phyloP scores from a whole-genome alignment of 2,113 vertebrate genomes.

The Pteruthius melanotis region DNA sequence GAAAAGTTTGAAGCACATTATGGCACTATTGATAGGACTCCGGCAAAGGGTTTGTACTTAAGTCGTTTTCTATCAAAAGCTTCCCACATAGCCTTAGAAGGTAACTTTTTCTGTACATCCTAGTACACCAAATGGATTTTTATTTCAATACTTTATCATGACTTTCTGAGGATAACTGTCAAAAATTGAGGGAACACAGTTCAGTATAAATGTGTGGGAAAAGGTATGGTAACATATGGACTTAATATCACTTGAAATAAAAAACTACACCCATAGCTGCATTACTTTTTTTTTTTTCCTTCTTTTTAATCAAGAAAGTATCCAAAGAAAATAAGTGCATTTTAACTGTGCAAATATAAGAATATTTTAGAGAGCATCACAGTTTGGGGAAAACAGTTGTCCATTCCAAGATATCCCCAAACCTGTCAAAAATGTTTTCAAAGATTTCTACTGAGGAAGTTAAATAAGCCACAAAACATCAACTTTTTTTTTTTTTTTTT shows the following conservation, averaged over 20 bases:
- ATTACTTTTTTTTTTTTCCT: accelerated
- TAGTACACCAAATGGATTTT: neutral
- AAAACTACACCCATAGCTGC: neutral
- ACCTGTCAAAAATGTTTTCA: neutral
- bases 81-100: neutral
- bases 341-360: neutral
- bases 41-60: neutral
- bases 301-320: neutral
- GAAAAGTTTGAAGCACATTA: neutral
- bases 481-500: neutral
- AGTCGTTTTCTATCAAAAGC: neutral
- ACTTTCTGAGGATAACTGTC: neutral
- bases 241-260: neutral
- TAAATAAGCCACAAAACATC: neutral
- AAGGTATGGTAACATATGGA: accelerated
- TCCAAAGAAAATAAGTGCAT: neutral
- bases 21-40: neutral
- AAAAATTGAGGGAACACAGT: neutral
- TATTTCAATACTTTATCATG: neutral
- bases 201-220: neutral
- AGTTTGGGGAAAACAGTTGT: neutral
- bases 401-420: neutral
- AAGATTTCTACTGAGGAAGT: neutral
- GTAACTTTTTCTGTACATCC: neutral
- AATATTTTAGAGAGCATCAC: neutral